Percentiles rank a stretch among this genome's conserved stretches.
These are phyloP conservation scores for Crypturellus tataupa DNA, from an alignment of 2,797 vertebrate species.

Conservation along the genomic window DNA sequence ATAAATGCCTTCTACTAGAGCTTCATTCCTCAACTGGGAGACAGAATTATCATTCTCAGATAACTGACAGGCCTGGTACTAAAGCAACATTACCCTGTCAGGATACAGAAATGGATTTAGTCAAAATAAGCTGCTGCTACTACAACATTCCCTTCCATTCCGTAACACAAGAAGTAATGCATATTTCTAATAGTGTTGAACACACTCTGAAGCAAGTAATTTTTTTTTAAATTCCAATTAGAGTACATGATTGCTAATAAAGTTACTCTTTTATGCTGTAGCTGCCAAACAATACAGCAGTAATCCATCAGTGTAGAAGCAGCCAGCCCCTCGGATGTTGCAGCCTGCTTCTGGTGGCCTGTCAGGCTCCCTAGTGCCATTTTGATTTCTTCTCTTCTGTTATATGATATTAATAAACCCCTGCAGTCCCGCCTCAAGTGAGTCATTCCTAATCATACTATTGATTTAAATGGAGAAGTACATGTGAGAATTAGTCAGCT, in stretches of 20 bases:
- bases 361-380: neutral
- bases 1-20: conserved; percentile 67
- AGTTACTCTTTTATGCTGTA: neutral
- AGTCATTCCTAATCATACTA: neutral
- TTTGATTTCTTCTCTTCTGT: neutral
- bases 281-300: neutral
- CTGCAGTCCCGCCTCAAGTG: neutral
- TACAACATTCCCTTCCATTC: conserved; percentile 1
- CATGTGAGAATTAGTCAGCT: neutral
- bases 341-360: neutral
- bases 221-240: conserved; percentile 43
- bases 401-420: neutral
- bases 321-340: neutral
- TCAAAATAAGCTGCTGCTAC: conserved; percentile 49
- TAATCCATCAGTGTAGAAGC: neutral
- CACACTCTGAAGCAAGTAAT: conserved; percentile 37
- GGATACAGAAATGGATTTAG: conserved; percentile 34
- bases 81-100: conserved; percentile 55
- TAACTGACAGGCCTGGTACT: conserved; percentile 51
- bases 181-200: neutral
- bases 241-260: neutral
- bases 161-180: neutral
- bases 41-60: conserved; percentile 33
- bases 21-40: conserved; percentile 47
- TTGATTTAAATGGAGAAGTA: neutral